Evolutionary conservation across 2,888 invertebrate species (phyloP), one percentile per base, ranked within the genome.

Genomic region (Conomelus anceps): DNA sequence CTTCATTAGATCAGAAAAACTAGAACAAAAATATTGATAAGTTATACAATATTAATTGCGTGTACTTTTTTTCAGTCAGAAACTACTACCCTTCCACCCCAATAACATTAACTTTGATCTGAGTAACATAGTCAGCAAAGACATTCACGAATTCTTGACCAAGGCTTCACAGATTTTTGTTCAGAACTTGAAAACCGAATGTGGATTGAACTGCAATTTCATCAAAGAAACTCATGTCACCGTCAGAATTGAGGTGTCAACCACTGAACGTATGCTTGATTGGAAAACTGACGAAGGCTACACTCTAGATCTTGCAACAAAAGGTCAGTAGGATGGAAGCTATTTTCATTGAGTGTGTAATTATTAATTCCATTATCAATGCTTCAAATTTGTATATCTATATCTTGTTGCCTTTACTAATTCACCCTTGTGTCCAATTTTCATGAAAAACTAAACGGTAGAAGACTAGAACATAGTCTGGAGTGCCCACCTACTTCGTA

Each of bases 211-310:
- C 89, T 95, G 95, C 91, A 22, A 93, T 92, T 89, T 93, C 93
- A 29, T 94, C 94, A 0, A 93, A 94, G 93, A 94, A 85, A 94
- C 94, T 0, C 94, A 94, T 6, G 93, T 96, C 22, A 93, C 94
- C n/a, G 94, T 96, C 0, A 93, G 94, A 92, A 93, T 96, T 1
- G 93, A 93, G 0, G 94, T 96, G 0, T 93, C 93, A 88, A 94
- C 94, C 0, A 92, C 93, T 3, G 94, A 94, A 91, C 91, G 95
- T 4, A 92, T 93, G 0, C 93, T 97, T 11, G 94, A 94, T 91
- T 96, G 96, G 96, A 93, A 93, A 1, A 97, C 97, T 0, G 94
- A 96, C 91, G 97, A 97, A 93, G 94, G 95, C 41, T 97, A 97
- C 92, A 93, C 93, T 89, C 92, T 97, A 86, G 94, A 94, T 90